Percentiles rank a stretch among this genome's conserved stretches.
These are phyloP conservation scores for Meliscaeva auricollis DNA, from an alignment of 2,888 invertebrate genomes.

Conservation along the genomic window DNA sequence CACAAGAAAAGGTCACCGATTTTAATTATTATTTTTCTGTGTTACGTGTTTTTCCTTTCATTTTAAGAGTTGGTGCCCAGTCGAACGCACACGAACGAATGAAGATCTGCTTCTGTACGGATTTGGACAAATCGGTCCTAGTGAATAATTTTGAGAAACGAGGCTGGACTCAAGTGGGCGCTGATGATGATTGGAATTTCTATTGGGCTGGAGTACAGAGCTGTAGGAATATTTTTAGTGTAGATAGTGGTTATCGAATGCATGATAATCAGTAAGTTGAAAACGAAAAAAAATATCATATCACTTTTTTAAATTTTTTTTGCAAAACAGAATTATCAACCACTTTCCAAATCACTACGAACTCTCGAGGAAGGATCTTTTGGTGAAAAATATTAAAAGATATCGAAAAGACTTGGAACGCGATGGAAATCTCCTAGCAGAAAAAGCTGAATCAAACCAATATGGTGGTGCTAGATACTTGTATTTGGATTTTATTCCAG, in stretches of 20 bases:
- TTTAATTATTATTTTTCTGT: slow-evolving; percentile 5
- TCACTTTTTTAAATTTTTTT: neutral
- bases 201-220: slow-evolving; percentile 97
- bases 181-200: slow-evolving; percentile 98
- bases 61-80: slow-evolving; percentile 77
- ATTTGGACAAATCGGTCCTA: slow-evolving; percentile 95
- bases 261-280: slow-evolving; percentile 94
- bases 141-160: slow-evolving; percentile 96
- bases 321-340: slow-evolving; percentile 90
- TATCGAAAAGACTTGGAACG: slow-evolving; percentile 96
- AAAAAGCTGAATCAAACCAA: slow-evolving; percentile 86
- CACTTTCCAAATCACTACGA: slow-evolving; percentile 99
- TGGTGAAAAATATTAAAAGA: slow-evolving; percentile 97
- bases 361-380: slow-evolving; percentile 96
- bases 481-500: slow-evolving; percentile 95
- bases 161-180: slow-evolving; percentile 92
- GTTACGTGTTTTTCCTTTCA: slow-evolving; percentile 6
- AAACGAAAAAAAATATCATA: neutral
- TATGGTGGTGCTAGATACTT: slow-evolving; percentile 90
- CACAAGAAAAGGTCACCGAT: slow-evolving; percentile 32
- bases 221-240: slow-evolving; percentile 95
- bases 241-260: slow-evolving; percentile 96
- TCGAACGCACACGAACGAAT: slow-evolving; percentile 78
- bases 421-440: slow-evolving; percentile 94
- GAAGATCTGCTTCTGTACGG: slow-evolving; percentile 83